phyloP scores from a whole-genome alignment of 2,113 vertebrate species.

The Dermatemys mawii region DNA sequence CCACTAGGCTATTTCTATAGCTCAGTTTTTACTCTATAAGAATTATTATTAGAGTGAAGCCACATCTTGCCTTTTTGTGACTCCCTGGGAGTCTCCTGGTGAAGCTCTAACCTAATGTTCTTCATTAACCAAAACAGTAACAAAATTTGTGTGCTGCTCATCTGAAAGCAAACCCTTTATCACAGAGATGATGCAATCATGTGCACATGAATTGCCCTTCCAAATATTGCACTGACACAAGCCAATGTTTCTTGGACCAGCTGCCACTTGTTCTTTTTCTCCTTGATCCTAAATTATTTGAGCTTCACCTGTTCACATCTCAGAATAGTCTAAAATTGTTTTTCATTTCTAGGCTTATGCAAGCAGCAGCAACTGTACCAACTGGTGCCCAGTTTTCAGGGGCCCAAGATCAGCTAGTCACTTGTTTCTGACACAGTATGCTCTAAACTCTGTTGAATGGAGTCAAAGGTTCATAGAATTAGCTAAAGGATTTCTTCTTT shows the following conservation, averaged over 20 bases:
- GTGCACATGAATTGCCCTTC: conserved; percentile 21
- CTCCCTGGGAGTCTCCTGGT: conserved; percentile 7
- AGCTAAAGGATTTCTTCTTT: background rate
- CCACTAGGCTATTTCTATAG: background rate
- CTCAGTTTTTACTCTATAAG: background rate
- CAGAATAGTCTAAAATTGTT: conserved; percentile 63
- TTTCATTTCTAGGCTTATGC: conserved; percentile 54
- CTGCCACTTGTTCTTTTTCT: conserved; percentile 64
- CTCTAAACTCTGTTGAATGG: background rate
- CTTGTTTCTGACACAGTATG: background rate
- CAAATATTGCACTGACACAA: conserved; percentile 37
- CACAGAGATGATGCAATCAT: conserved; percentile 37
- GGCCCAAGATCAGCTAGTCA: background rate
- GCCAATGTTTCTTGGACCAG: conserved; percentile 39
- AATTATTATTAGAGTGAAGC: conserved; percentile 13
- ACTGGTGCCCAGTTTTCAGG: conserved; percentile 25
- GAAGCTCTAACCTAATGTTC: conserved; percentile 10
- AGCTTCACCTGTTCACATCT: conserved; percentile 70
- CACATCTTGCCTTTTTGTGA: conserved; percentile 20
- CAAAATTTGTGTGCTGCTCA: conserved; percentile 43
- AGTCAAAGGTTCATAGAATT: conserved; percentile 5
- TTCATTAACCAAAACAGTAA: conserved; percentile 40
- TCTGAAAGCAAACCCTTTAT: conserved; percentile 48
- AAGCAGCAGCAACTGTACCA: conserved; percentile 54
- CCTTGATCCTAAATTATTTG: conserved; percentile 64